Percentiles rank a stretch among this genome's conserved stretches.
phyloP scores from a whole-genome alignment of 2,888 invertebrate genomes.

The Hydraecia micacea region DNA sequence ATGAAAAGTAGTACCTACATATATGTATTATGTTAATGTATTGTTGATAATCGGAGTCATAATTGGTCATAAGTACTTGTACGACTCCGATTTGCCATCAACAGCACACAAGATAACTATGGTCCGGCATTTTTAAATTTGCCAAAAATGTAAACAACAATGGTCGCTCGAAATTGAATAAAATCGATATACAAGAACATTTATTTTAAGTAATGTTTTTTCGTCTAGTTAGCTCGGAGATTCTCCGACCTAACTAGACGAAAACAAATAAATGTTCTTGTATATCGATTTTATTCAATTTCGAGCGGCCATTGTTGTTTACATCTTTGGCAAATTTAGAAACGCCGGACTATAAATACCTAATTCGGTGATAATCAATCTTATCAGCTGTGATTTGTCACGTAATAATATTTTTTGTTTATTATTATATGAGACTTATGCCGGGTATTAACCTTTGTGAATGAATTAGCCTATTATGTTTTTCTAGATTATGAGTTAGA shows the following conservation, averaged over 20 bases:
- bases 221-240: too few species aligned
- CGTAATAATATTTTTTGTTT: constrained; percentile 15
- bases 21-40: constrained; percentile 13
- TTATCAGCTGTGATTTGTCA: constrained; percentile 44
- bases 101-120: constrained; percentile 26
- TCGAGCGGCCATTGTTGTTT: too few species aligned
- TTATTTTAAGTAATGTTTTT: too few species aligned
- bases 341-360: neutral
- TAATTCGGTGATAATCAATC: constrained; percentile 37
- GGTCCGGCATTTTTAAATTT: too few species aligned
- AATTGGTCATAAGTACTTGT: neutral
- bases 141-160: too few species aligned
- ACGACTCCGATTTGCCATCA: too few species aligned
- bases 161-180: too few species aligned
- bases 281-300: too few species aligned
- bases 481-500: neutral
- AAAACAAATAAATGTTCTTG: too few species aligned
- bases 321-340: too few species aligned
- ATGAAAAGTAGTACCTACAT: constrained; percentile 1
- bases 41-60: constrained; percentile 39
- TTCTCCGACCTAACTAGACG: too few species aligned
- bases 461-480: neutral
- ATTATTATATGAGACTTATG: constrained; percentile 3
- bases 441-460: constrained; percentile 33
- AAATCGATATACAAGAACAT: too few species aligned